Conservation (phyloP, 1,140 invertebrate genomes). For the Thaumetopoea pityocampa region DNA sequence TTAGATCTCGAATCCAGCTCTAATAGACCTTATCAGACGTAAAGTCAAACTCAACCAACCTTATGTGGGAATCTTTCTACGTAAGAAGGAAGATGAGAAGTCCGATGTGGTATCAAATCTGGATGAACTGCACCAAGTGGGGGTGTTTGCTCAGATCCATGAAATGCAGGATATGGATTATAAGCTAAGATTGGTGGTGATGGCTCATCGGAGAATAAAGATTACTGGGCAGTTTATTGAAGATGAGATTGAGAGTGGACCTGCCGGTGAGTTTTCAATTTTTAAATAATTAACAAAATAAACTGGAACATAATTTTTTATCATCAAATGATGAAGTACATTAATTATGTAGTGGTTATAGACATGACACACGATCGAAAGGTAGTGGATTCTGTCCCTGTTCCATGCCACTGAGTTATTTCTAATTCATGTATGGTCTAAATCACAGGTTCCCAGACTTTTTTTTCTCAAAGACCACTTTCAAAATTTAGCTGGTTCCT, state of each 20-base stretch:
- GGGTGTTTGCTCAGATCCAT: constrained; percentile 98
- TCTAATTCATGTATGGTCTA: too few species aligned
- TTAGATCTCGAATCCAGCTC: constrained; percentile 89
- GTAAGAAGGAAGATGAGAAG: constrained; percentile 93
- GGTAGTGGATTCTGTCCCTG: too few species aligned
- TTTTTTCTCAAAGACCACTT: too few species aligned
- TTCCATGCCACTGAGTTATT: too few species aligned
- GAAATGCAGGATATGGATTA: constrained; percentile 97
- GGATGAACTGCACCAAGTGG: constrained; percentile 92
- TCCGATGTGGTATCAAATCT: constrained; percentile 91
- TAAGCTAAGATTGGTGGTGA: constrained; percentile 92
- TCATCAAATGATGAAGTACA: too few species aligned
- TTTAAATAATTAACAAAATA: too few species aligned
- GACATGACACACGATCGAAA: too few species aligned
- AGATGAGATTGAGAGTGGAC: constrained; percentile 77
- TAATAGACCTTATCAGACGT: constrained; percentile 93
- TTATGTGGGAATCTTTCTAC: constrained; percentile 98
- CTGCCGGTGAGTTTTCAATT: constrained; percentile 60
- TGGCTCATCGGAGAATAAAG: constrained; percentile 93
- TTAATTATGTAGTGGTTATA: too few species aligned
- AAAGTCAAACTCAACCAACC: constrained; percentile 98
- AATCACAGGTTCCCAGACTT: too few species aligned
- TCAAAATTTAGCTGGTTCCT: too few species aligned
- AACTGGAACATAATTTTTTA: too few species aligned
- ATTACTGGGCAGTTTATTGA: constrained; percentile 87